These are phyloP conservation scores for Laticauda laticaudata DNA, from an alignment of 2,113 vertebrate genomes.

Conservation along the genomic window DNA sequence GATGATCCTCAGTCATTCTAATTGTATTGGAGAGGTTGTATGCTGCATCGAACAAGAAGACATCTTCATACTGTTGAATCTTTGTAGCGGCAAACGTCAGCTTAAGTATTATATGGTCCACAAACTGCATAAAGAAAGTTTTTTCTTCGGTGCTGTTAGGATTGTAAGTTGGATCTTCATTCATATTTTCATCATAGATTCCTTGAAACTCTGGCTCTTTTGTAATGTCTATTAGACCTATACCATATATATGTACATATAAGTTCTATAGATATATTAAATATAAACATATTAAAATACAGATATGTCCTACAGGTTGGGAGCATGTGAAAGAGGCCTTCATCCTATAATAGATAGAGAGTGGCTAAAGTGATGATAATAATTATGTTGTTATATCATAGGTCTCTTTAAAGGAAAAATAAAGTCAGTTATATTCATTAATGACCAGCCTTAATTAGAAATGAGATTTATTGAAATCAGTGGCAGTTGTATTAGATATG, in stretches of 20 bases:
- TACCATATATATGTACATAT: constrained; percentile 5
- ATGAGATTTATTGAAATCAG: neutral
- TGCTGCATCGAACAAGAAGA: constrained; percentile 69
- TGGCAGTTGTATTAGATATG: neutral
- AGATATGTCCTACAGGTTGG: neutral
- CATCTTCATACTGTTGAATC: constrained; percentile 65
- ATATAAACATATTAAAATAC: neutral
- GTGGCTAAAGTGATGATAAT: neutral
- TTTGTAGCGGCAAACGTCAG: constrained; percentile 63
- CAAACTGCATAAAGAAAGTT: constrained; percentile 67
- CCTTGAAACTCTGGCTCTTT: constrained; percentile 69
- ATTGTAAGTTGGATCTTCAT: constrained; percentile 71
- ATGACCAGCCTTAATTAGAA: neutral
- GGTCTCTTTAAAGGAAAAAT: neutral
- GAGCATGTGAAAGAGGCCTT: neutral
- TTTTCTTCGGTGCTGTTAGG: constrained; percentile 67
- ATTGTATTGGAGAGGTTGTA: constrained; percentile 63
- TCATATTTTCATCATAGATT: constrained; percentile 64
- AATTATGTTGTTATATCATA: neutral
- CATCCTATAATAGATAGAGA: neutral
- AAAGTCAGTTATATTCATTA: neutral
- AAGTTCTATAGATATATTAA: neutral
- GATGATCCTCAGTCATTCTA: constrained; percentile 61
- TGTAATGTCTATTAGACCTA: constrained; percentile 69
- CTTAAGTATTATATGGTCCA: constrained; percentile 65